Conservation (phyloP, 2,797 vertebrate species). For the Crocodylus rhombifer region DNA sequence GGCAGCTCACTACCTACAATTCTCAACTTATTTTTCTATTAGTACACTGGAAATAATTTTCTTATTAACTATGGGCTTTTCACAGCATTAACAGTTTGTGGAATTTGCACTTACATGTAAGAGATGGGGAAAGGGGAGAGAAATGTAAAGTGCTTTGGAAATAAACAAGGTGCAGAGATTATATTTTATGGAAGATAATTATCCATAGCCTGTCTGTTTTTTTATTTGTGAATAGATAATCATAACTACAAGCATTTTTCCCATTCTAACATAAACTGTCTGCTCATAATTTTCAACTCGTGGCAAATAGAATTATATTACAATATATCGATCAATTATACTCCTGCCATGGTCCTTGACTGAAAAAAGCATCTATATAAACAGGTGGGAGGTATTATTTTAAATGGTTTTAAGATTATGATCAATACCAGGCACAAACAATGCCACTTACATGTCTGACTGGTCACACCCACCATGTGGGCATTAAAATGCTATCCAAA, state of each 20-base stretch:
- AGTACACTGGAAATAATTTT: slow-evolving; percentile 17
- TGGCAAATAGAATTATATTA: background rate
- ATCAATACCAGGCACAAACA: background rate
- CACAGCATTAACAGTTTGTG: background rate
- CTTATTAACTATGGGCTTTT: slow-evolving; percentile 9
- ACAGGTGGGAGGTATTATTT: background rate
- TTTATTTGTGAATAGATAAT: background rate
- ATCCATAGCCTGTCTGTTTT: background rate
- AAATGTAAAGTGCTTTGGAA: slow-evolving; percentile 3
- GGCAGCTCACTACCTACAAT: background rate
- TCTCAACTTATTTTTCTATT: background rate
- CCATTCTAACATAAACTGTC: background rate
- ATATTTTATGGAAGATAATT: background rate
- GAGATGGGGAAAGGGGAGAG: background rate
- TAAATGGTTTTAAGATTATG: background rate
- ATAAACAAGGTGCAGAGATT: background rate
- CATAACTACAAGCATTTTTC: too few species aligned
- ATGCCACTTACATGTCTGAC: background rate
- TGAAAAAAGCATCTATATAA: slow-evolving; percentile 5
- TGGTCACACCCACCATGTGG: background rate
- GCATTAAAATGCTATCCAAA: background rate
- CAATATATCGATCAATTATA: background rate
- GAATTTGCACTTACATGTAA: background rate
- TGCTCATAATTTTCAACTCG: background rate
- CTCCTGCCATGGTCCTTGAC: background rate